phyloP scores from a whole-genome alignment of 2,113 vertebrate genomes.

The Hyperopisus bebe region DNA sequence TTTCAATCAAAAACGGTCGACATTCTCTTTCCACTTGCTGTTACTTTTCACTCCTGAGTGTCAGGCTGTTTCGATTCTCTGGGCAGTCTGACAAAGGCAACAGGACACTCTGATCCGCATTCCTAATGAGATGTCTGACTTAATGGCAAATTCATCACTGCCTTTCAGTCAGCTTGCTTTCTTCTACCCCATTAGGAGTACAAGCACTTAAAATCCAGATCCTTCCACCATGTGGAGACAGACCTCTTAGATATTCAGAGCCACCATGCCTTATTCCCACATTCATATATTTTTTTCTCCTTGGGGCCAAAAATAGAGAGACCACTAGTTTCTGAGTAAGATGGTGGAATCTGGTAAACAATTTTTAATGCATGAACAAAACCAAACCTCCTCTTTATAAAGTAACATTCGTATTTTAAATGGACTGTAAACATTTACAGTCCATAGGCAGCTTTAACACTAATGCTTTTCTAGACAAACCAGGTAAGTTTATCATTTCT shows the following conservation, averaged over 20 bases:
- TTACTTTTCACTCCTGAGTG: neutral
- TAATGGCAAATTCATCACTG: neutral
- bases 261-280: neutral
- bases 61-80: neutral
- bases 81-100: neutral
- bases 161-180: neutral
- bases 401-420: neutral
- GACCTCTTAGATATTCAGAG: neutral
- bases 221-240: neutral
- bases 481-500: neutral
- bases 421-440: neutral
- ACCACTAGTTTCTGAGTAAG: neutral
- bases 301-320: neutral
- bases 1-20: neutral
- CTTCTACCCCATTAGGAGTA: neutral
- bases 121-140: neutral
- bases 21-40: neutral
- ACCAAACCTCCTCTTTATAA: neutral
- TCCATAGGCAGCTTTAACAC: neutral
- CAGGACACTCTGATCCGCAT: neutral
- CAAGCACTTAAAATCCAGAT: neutral
- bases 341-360: neutral
- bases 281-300: neutral
- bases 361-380: neutral
- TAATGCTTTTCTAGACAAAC: neutral